Conservation (phyloP, 1,140 invertebrate species). For the Harpegnathos saltator region DNA sequence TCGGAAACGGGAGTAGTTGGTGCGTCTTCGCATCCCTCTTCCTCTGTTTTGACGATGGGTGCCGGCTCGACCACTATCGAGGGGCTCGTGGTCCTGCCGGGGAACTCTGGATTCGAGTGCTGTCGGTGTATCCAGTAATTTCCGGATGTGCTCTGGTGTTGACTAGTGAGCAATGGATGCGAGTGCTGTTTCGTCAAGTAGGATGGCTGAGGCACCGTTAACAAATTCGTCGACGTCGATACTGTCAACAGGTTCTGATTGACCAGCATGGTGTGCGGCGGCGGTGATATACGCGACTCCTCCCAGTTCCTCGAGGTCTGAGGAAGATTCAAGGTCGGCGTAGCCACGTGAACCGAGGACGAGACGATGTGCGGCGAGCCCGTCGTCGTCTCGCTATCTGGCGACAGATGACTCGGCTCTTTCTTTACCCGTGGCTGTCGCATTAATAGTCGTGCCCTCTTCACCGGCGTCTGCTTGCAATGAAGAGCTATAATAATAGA, state of each 20-base stretch:
- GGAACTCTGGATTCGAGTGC: slow-evolving; percentile 85
- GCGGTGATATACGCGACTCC: slow-evolving; percentile 66
- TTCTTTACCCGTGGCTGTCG: slow-evolving; percentile 89
- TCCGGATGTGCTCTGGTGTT: slow-evolving; percentile 77
- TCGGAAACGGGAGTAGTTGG: slow-evolving; percentile 25
- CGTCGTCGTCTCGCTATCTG: slow-evolving; percentile 82
- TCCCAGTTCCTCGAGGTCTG: slow-evolving; percentile 88
- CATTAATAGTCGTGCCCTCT: slow-evolving; percentile 84
- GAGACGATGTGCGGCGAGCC: slow-evolving; percentile 80
- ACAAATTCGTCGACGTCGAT: slow-evolving; percentile 85
- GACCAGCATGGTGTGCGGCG: slow-evolving; percentile 60
- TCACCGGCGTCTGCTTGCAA: slow-evolving; percentile 53
- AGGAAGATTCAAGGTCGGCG: slow-evolving; percentile 86
- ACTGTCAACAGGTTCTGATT: slow-evolving; percentile 70
- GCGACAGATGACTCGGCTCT: slow-evolving; percentile 86
- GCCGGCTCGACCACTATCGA: slow-evolving; percentile 75
- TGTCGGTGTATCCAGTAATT: slow-evolving; percentile 84
- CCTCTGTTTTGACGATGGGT: slow-evolving; percentile 78
- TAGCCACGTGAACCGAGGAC: slow-evolving; percentile 81
- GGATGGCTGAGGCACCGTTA: slow-evolving; percentile 87
- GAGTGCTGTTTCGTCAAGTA: slow-evolving; percentile 89
- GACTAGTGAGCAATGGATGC: slow-evolving; percentile 88
- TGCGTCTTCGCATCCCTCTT: slow-evolving; percentile 62
- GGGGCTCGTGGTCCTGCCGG: slow-evolving; percentile 80
- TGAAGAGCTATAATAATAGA: slow-evolving; percentile 61